Evolutionary conservation across 2,888 invertebrate species (phyloP), one percentile per base, ranked within the genome.

Genomic region (Tetragonisca angustula): DNA sequence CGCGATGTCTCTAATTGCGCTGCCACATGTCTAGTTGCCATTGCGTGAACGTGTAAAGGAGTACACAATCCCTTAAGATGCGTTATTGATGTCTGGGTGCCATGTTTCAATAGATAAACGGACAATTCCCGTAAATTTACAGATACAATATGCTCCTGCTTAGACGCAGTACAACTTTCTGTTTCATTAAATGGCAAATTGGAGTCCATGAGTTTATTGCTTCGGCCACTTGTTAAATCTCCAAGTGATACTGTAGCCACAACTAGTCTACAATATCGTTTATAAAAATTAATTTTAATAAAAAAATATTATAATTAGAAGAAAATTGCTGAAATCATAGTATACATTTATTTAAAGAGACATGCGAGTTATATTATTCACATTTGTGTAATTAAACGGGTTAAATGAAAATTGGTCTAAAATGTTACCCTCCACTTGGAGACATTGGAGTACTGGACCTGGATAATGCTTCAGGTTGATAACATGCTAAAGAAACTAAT

Each of bases 91-190:
- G 90, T 92, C 79, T 91, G 92, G 0, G 95, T 95, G 68, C 95
- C 96, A 90, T 96, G 96, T 91, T 97, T 97, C 91, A 98, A 95
- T 87, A 98, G 95, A 95, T 98, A 97, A 94, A 98, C 97, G 93
- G 97, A 97, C 84, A 98, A 95, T 92, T 98, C 98, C n/a, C 98
- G 96, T 73, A 98, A 95, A 94, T 98, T 98, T 93, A 98, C 98
- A 15, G 98, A 98, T 64, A 98, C 97, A 62, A 98, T 97, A 93
- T 98, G 98, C 91, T 98, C 98, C 94, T 98, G 98, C 91, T 97
- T 97, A 90, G 97, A 97, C 21, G 98, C 98, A 4, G 98, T 98
- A 93, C 98, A 98, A 62, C 97, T 97, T 94, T 98, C 98, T 21
- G 97, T 95, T 94, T 98, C 98, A 83, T 97, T 95, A 95, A 98